Evolutionary conservation across 1,140 invertebrate genomes (phyloP).

Genomic region (Dendroctonus valens): DNA sequence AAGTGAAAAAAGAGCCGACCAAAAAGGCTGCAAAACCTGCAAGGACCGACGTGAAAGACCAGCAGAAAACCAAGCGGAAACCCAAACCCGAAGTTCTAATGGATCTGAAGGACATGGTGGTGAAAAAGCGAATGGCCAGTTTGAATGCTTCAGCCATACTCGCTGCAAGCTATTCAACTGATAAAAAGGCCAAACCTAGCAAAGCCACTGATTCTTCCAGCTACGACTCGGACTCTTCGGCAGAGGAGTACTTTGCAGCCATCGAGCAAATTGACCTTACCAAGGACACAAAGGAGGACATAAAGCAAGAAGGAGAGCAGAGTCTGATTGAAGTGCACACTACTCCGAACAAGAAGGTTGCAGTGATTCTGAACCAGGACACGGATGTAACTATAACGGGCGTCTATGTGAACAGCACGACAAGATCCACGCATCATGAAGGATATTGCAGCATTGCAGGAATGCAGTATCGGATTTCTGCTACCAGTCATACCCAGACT

Average conservation of each 20-base stretch:
- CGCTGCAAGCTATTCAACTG: conserved; percentile 80
- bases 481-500: conserved; percentile 75
- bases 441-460: conserved; percentile 78
- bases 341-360: conserved; percentile 59
- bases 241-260: conserved; percentile 42
- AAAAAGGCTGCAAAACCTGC: conserved; percentile 18
- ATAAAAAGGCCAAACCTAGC: conserved; percentile 65
- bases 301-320: conserved; percentile 54
- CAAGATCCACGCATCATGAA: conserved; percentile 71
- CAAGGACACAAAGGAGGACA: conserved; percentile 50
- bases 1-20: conserved; percentile 30
- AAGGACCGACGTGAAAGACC: conserved; percentile 30
- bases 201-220: conserved; percentile 54
- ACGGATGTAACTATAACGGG: conserved; percentile 84
- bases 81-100: conserved; percentile 65
- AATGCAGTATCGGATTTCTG: conserved; percentile 78
- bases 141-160: conserved; percentile 90
- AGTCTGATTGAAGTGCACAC: conserved; percentile 59
- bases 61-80: conserved; percentile 41
- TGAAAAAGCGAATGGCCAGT: conserved; percentile 88
- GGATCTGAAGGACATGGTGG: conserved; percentile 84
- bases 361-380: conserved; percentile 75
- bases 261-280: conserved; percentile 51
- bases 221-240: conserved; percentile 57
- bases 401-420: conserved; percentile 73